Evolutionary conservation across 2,797 vertebrate species (phyloP).

Genomic region (Amniataba percoides): DNA sequence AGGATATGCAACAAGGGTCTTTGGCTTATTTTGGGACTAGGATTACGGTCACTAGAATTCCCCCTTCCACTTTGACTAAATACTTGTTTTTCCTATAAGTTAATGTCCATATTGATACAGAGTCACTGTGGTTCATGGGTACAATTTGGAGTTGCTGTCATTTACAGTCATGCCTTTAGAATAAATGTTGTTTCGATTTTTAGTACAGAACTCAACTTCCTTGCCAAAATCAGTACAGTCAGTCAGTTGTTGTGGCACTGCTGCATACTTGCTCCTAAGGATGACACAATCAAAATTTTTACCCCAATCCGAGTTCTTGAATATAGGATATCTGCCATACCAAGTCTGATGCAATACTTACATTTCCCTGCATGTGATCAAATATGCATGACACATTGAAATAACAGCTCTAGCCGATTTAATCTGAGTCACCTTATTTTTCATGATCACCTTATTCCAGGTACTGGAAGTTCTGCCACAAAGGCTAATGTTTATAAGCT

Average conservation of each 20-base stretch:
- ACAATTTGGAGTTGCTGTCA: constrained; percentile 56
- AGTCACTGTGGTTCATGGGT: constrained; percentile 50
- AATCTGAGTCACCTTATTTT: not conserved
- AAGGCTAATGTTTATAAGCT: not conserved
- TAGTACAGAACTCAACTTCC: constrained; percentile 46
- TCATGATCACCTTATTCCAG: not conserved
- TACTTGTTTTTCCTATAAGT: too few relatives aligned
- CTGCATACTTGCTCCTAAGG: constrained; percentile 1
- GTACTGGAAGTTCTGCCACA: not conserved
- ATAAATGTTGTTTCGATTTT: constrained; percentile 67
- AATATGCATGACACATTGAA: not conserved
- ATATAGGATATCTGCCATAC: too few relatives aligned
- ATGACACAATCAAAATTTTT: not conserved
- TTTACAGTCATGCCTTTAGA: constrained; percentile 61
- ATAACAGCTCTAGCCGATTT: not conserved
- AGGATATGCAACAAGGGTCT: not conserved
- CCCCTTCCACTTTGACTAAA: not conserved
- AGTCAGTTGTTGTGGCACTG: constrained; percentile 55
- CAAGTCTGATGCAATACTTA: not conserved
- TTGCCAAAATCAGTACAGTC: constrained; percentile 66
- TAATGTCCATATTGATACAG: not conserved
- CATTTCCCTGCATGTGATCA: not conserved
- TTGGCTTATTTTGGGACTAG: not conserved
- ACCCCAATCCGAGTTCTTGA: too few relatives aligned
- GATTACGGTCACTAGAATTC: not conserved